Conservation (phyloP, 2,113 vertebrate species). For the Clinocottus analis region DNA sequence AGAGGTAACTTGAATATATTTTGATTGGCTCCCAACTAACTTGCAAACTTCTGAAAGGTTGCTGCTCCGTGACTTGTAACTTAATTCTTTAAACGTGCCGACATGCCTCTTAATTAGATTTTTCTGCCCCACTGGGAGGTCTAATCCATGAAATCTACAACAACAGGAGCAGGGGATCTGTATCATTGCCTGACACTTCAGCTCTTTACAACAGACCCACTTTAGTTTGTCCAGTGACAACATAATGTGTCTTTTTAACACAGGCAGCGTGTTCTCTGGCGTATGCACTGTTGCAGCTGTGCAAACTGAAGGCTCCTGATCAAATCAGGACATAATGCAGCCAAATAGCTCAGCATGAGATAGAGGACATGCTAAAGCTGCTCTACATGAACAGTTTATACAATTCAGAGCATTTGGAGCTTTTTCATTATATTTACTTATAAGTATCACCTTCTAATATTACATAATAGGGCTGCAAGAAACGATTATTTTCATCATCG, state of each 20-base stretch:
- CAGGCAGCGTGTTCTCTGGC: constrained; percentile 26
- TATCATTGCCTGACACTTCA: constrained; percentile 44
- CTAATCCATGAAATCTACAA: constrained; percentile 74
- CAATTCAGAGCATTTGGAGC: neutral
- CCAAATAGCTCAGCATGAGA: constrained; percentile 19
- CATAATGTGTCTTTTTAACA: constrained; percentile 42
- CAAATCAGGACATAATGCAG: constrained; percentile 6
- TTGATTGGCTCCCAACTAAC: constrained; percentile 26
- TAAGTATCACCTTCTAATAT: neutral
- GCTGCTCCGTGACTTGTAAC: constrained; percentile 25
- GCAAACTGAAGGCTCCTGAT: constrained; percentile 14
- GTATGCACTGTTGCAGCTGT: constrained; percentile 35
- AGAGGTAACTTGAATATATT: neutral
- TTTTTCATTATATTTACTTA: neutral
- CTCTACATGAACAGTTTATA: neutral
- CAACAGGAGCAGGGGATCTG: constrained; percentile 49
- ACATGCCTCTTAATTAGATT: constrained; percentile 69
- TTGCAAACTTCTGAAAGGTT: constrained; percentile 25
- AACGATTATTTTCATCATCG: neutral
- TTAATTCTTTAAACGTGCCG: constrained; percentile 51
- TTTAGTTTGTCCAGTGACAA: constrained; percentile 62
- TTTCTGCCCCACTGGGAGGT: constrained; percentile 57
- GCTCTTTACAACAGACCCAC: constrained; percentile 28
- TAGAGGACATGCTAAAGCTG: neutral
- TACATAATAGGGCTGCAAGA: neutral